phyloP scores from a whole-genome alignment of 2,113 vertebrate species.

The Potamarius usumacintae region DNA sequence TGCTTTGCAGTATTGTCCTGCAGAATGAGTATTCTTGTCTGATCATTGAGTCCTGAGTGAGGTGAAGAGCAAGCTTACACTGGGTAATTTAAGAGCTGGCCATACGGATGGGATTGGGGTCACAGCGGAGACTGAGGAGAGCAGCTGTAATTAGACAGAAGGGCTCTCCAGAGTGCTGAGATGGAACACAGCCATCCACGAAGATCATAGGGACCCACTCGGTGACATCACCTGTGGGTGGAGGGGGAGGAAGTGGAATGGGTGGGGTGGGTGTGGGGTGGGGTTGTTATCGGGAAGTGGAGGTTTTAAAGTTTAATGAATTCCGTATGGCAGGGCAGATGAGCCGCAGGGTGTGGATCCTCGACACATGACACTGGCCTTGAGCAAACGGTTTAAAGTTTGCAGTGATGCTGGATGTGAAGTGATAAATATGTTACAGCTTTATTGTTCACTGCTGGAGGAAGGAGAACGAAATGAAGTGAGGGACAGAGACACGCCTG shows the following conservation, averaged over 20 bases:
- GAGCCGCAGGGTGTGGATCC: conserved; percentile 7
- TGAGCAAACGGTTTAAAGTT: conserved; percentile 30
- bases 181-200: conserved; percentile 55
- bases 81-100: conserved; percentile 73
- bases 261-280: background rate
- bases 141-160: conserved; percentile 72
- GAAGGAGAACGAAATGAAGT: background rate
- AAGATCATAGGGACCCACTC: conserved; percentile 47
- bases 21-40: background rate
- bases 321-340: conserved; percentile 26
- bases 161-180: conserved; percentile 66
- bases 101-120: conserved; percentile 68
- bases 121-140: conserved; percentile 65
- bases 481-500: background rate
- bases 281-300: background rate
- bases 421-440: conserved; percentile 9
- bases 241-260: conserved; percentile 9
- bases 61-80: conserved; percentile 62
- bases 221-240: conserved; percentile 47
- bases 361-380: background rate
- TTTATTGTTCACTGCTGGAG: conserved; percentile 20
- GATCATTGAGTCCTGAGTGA: background rate
- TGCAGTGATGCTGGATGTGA: background rate
- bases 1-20: background rate
- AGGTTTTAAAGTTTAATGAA: conserved; percentile 53